phyloP scores from a whole-genome alignment of 1,140 invertebrate genomes.

The Drosophila punjabiensis region DNA sequence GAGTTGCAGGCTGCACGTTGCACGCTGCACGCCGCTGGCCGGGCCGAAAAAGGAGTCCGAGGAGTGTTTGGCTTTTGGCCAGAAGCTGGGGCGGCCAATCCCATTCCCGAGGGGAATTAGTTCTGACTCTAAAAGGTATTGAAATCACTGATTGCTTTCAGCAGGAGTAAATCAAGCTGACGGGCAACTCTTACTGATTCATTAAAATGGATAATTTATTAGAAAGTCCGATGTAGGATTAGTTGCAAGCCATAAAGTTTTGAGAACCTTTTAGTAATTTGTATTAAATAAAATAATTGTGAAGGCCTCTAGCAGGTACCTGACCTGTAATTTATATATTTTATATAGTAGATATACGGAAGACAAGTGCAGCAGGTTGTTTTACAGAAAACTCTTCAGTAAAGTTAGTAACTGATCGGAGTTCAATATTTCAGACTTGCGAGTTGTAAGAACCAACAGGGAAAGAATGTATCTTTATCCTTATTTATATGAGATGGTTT shows the following conservation, averaged over 20 bases:
- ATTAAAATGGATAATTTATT: constrained; percentile 26
- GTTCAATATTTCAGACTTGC: background rate
- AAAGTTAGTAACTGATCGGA: background rate
- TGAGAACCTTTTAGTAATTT: background rate
- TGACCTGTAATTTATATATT: background rate
- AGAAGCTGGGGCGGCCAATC: constrained; percentile 20
- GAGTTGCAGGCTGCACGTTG: constrained; percentile 5
- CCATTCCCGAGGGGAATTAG: constrained; percentile 35
- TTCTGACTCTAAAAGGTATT: constrained; percentile 36
- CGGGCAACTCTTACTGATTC: constrained; percentile 22
- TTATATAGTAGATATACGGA: background rate
- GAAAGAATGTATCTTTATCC: too few species aligned
- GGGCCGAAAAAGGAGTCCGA: constrained; percentile 21
- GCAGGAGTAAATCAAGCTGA: constrained; percentile 26
- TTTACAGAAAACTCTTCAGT: background rate
- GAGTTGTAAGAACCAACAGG: too few species aligned
- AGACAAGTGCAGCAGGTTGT: background rate
- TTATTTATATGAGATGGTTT: too few species aligned
- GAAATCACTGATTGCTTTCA: constrained; percentile 21
- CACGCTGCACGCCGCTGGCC: background rate
- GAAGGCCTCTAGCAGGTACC: background rate
- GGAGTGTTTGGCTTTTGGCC: constrained; percentile 22
- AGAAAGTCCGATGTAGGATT: constrained; percentile 7
- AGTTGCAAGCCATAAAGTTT: background rate
- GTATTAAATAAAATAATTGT: background rate